Evolutionary conservation across 2,797 vertebrate genomes (phyloP).

Genomic region (Craterocephalus amniculus): DNA sequence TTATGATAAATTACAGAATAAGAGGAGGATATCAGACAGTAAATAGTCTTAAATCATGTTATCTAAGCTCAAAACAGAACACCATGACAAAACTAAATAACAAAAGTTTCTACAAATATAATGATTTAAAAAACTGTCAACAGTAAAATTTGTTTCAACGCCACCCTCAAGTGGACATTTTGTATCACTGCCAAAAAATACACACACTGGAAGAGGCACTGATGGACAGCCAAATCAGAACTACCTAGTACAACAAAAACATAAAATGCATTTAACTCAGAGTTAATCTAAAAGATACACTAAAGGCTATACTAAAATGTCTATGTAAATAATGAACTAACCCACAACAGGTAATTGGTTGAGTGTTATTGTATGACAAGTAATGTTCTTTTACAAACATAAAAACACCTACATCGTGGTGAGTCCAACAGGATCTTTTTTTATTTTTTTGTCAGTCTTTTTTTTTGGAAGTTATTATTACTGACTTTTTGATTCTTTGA

Average conservation of each 20-base stretch:
- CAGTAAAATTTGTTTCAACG: conserved; percentile 24
- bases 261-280: neutral
- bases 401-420: neutral
- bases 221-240: neutral
- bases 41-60: neutral
- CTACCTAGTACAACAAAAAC: neutral
- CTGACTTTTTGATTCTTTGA: no score
- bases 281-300: neutral
- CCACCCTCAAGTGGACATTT: conserved; percentile 63
- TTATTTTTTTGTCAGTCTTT: neutral
- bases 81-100: neutral
- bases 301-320: neutral
- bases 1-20: neutral
- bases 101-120: conserved; percentile 4
- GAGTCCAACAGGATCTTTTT: neutral
- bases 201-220: neutral
- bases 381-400: neutral
- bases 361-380: neutral
- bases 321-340: neutral
- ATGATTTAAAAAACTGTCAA: neutral
- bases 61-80: neutral
- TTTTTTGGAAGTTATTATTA: no score
- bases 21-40: neutral
- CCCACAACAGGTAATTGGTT: neutral
- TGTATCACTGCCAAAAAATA: conserved; percentile 26